phyloP scores from a whole-genome alignment of 2,797 vertebrate genomes.

The Aldrovandia affinis region DNA sequence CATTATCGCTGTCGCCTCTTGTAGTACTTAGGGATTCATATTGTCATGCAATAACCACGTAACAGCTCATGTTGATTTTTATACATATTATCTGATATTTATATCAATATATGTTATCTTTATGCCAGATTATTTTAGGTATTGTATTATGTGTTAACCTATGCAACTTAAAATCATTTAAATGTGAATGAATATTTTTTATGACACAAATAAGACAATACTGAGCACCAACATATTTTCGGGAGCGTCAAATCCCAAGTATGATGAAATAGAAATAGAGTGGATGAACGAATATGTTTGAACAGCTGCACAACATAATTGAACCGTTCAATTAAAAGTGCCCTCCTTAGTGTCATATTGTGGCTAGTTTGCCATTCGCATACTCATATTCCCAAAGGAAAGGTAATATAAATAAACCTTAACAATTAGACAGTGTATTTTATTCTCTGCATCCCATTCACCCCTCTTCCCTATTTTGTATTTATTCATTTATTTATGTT shows the following conservation, averaged over 20 bases:
- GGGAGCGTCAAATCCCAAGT: not conserved
- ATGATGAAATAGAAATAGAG: not conserved
- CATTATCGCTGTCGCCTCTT: not conserved
- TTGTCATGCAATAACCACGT: no score
- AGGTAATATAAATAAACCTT: not conserved
- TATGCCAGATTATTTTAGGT: not conserved
- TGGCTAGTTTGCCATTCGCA: not conserved
- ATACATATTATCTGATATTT: no score
- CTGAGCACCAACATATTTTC: not conserved
- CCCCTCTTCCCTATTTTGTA: not conserved
- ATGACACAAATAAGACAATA: not conserved
- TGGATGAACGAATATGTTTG: not conserved
- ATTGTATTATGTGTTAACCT: not conserved
- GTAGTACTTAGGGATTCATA: not conserved
- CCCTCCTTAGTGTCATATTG: not conserved
- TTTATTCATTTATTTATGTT: no score
- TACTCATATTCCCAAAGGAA: not conserved
- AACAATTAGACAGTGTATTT: not conserved
- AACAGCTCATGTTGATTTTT: no score
- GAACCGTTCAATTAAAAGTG: not conserved
- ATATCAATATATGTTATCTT: not conserved
- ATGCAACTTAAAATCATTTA: not conserved
- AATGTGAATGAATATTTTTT: not conserved
- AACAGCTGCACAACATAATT: not conserved
- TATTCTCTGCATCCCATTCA: not conserved